Evolutionary conservation across 2,113 vertebrate genomes (phyloP).

Genomic region (Accipiter virgatus): DNA sequence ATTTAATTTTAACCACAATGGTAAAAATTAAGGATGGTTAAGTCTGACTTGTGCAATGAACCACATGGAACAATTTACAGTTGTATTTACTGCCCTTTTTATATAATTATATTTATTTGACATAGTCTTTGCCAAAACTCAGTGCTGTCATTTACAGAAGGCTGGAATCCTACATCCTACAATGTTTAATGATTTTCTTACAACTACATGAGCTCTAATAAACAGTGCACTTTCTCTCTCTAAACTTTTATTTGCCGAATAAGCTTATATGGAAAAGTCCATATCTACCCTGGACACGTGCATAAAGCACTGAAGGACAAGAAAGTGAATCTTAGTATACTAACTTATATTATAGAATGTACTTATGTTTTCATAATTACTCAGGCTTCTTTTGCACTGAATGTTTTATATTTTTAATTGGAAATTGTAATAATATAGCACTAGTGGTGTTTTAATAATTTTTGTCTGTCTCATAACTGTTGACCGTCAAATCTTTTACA

Average conservation of each 20-base stretch:
- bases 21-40: not conserved
- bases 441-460: not conserved
- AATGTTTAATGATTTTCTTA: not conserved
- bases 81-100: not conserved
- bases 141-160: not conserved
- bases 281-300: not conserved
- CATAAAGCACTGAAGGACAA: not conserved
- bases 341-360: not conserved
- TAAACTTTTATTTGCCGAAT: not conserved
- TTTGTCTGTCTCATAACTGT: not conserved
- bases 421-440: not conserved
- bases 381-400: not conserved
- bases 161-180: not conserved
- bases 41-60: constrained; percentile 21
- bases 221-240: not conserved
- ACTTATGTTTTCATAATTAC: constrained; percentile 34
- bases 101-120: not conserved
- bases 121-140: constrained; percentile 25
- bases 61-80: not conserved
- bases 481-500: not conserved
- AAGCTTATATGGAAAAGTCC: not conserved
- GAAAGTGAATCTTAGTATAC: not conserved
- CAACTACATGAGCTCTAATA: not conserved
- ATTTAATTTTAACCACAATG: not conserved
- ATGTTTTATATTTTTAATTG: constrained; percentile 23